Base-by-base conservation (phyloP, 2,113 vertebrate species). In the Anarrhichthys ocellatus region DNA sequence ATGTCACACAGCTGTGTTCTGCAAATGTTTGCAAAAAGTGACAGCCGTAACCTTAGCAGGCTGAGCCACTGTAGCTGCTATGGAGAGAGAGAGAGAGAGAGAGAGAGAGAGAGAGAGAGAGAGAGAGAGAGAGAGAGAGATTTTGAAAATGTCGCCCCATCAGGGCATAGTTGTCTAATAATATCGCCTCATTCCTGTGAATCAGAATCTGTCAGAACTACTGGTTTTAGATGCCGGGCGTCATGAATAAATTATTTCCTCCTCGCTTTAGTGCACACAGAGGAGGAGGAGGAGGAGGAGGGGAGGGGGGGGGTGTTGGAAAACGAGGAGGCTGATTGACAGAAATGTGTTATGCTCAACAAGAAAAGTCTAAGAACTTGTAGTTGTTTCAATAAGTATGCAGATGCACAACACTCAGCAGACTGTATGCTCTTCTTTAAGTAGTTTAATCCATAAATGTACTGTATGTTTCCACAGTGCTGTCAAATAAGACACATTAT, bases 231-330 rank as follows among this genome's bases (percentile, higher is more conserved):
- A 90, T 89, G 87, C 86, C 20, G 76, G 73, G 61, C 81, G 76
- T 92, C 91, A 93, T 93, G 92, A 92, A 94, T 93, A 93, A 92
- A 93, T 92, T 78, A 93, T 94, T 90, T 91, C 86, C 85, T 88
- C 80, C 82, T 89, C 65, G 7, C 86, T 88, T 87, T 84, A 58
- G 69, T 63, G 74, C 68, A 68, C 82, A 79, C 68, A 78, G 85
- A 77, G 66, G 86, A 84, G 56, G 70, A 58, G 67, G 84, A 71
- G 54, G 83, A 76, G 64, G 81, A 83, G 48, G 72, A 52, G 24
- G 42, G 17, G 15, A 4, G 2, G 34, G 5, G 5, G n/a, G 27
- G 42, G 59, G 36, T 15, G 78, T 59, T 46, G 44, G 75, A 66
- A 73, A 76, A 66, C 22, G 73, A 65, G 72, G 77, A n/a, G 66